Conservation (phyloP, 2,113 vertebrate species). For the Clarias magur region DNA sequence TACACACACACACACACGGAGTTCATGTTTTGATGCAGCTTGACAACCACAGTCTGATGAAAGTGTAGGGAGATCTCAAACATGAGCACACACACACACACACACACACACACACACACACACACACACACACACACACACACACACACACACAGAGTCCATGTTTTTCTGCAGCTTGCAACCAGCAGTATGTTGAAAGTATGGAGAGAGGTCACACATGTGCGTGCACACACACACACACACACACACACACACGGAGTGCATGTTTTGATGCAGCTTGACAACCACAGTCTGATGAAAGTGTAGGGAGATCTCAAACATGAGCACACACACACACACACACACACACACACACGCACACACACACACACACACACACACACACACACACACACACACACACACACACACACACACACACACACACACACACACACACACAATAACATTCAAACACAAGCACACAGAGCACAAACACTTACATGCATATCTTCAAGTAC, state of each 20-base stretch:
- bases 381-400: not conserved
- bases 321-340: not conserved
- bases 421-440: not conserved
- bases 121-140: slow-evolving; percentile 1
- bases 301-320: not conserved
- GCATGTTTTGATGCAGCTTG: not conserved
- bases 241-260: slow-evolving; percentile 18
- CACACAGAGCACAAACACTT: too few relatives aligned
- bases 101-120: slow-evolving; percentile 18
- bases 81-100: not conserved
- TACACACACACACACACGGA: too few relatives aligned
- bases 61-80: not conserved
- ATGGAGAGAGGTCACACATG: not conserved
- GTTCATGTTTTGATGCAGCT: not conserved
- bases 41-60: slow-evolving; percentile 19
- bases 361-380: not conserved
- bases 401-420: not conserved
- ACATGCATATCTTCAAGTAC: not conserved
- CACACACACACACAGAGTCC: slow-evolving; percentile 8
- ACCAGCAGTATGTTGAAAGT: slow-evolving; percentile 19
- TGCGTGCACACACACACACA: not conserved
- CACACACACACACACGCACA: not conserved
- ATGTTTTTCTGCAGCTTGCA: not conserved
- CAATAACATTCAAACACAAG: too few relatives aligned
- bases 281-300: slow-evolving; percentile 11